phyloP scores from a whole-genome alignment of 2,888 invertebrate species.

The Boloria selene region DNA sequence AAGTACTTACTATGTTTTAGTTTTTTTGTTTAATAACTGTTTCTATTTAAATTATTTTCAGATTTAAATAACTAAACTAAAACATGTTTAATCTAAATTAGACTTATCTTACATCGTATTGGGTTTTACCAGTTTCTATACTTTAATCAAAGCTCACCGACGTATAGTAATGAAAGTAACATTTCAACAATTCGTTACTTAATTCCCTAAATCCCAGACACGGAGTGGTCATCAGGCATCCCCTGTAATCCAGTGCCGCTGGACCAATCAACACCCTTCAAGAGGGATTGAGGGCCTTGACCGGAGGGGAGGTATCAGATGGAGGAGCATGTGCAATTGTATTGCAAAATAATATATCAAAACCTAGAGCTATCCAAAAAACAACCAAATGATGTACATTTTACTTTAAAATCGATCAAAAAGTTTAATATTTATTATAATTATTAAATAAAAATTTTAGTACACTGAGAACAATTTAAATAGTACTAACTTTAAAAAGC shows the following conservation, averaged over 20 bases:
- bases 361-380: not conserved
- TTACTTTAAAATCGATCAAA: too few species aligned
- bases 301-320: conserved; percentile 38
- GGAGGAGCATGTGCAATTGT: conserved; percentile 5
- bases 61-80: too few species aligned
- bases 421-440: not conserved
- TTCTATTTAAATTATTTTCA: too few species aligned
- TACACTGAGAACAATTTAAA: too few species aligned
- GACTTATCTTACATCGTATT: too few species aligned
- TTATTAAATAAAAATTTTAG: not conserved
- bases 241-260: conserved; percentile 72
- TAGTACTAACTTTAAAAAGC: too few species aligned
- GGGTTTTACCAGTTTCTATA: not conserved
- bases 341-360: conserved; percentile 2
- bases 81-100: too few species aligned
- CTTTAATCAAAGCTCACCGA: not conserved
- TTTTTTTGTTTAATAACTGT: too few species aligned
- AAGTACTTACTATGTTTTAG: too few species aligned
- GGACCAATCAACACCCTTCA: conserved; percentile 73
- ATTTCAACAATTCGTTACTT: conserved; percentile 39
- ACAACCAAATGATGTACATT: not conserved
- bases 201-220: conserved; percentile 67
- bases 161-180: conserved; percentile 4
- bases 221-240: conserved; percentile 69
- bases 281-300: conserved; percentile 51